phyloP scores from a whole-genome alignment of 92 coral and sea anemone genomes.

The Plumapathes pennacea region DNA sequence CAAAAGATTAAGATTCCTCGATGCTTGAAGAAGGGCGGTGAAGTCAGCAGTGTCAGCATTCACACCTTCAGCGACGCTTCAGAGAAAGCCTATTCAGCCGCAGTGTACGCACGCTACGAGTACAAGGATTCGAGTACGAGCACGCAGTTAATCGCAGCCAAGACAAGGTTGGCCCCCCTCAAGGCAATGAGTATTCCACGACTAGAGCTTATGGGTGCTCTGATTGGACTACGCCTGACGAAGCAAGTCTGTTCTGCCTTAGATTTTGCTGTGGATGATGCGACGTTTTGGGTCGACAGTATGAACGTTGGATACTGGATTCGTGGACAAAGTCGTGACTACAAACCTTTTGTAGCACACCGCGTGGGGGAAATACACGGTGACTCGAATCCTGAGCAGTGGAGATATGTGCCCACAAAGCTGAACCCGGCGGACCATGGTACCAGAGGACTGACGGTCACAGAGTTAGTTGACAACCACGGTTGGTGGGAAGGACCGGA shows the following conservation, averaged over 20 bases:
- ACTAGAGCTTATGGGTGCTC: slow-evolving; percentile 22
- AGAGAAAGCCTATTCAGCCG: slow-evolving; percentile 39
- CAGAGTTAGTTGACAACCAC: slow-evolving; percentile 20
- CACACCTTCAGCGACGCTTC: slow-evolving; percentile 50
- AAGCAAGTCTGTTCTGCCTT: slow-evolving; percentile 16
- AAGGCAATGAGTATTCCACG: slow-evolving; percentile 38
- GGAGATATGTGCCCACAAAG: slow-evolving; percentile 19
- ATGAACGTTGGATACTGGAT: slow-evolving; percentile 27
- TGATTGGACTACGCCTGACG: slow-evolving; percentile 14
- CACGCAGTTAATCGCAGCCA: slow-evolving; percentile 26
- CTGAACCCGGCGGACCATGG: slow-evolving; percentile 32
- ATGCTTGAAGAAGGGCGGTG: slow-evolving; percentile 21
- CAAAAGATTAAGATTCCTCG: slow-evolving; percentile 36
- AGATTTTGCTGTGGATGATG: slow-evolving; percentile 4
- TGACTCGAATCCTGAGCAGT: slow-evolving; percentile 17
- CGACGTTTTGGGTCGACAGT: slow-evolving; percentile 30
- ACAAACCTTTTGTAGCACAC: slow-evolving; percentile 24
- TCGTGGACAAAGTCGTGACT: slow-evolving; percentile 25
- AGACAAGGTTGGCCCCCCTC: slow-evolving; percentile 24
- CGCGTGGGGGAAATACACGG: slow-evolving; percentile 19
- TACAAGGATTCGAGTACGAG: slow-evolving; percentile 6
- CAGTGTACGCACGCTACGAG: slow-evolving; percentile 32
- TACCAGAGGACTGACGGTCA: slow-evolving; percentile 34
- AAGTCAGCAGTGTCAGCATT: neutral
- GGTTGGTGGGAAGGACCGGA: slow-evolving; percentile 28